Conservation (phyloP, 1,140 invertebrate genomes). For the Lepidostoma basale region DNA sequence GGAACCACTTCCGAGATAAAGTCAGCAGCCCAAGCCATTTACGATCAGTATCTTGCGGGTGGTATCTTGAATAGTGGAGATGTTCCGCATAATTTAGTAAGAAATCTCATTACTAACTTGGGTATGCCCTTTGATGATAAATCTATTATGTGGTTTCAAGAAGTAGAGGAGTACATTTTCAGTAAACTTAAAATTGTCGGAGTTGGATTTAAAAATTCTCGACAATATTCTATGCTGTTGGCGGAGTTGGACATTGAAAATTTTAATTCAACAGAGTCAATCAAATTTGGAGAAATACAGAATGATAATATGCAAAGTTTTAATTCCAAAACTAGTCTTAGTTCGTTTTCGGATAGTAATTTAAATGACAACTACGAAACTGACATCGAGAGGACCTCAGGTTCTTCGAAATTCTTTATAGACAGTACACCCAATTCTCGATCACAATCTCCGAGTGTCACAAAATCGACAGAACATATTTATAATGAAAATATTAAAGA, state of each 20-base stretch:
- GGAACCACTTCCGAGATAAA: constrained; percentile 73
- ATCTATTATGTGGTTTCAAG: constrained; percentile 83
- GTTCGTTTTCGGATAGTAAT: constrained; percentile 25
- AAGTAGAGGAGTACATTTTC: constrained; percentile 74
- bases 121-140: constrained; percentile 64
- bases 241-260: constrained; percentile 42
- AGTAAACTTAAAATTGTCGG: constrained; percentile 65
- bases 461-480: background rate
- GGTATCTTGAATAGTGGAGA: constrained; percentile 71
- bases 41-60: constrained; percentile 82
- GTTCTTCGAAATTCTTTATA: constrained; percentile 12
- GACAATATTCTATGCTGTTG: constrained; percentile 37
- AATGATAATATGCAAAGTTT: background rate
- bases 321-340: constrained; percentile 30
- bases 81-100: constrained; percentile 69
- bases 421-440: constrained; percentile 20
- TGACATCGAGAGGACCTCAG: constrained; percentile 2
- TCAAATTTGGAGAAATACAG: constrained; percentile 5
- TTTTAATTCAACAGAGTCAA: constrained; percentile 15
- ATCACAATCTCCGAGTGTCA: constrained; percentile 25
- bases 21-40: constrained; percentile 71
- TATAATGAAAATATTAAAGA: background rate
- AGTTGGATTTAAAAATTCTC: constrained; percentile 37
- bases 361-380: constrained; percentile 11
- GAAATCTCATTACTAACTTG: constrained; percentile 69